phyloP scores from a whole-genome alignment of 2,797 vertebrate genomes.

The Muscicapa striata region DNA sequence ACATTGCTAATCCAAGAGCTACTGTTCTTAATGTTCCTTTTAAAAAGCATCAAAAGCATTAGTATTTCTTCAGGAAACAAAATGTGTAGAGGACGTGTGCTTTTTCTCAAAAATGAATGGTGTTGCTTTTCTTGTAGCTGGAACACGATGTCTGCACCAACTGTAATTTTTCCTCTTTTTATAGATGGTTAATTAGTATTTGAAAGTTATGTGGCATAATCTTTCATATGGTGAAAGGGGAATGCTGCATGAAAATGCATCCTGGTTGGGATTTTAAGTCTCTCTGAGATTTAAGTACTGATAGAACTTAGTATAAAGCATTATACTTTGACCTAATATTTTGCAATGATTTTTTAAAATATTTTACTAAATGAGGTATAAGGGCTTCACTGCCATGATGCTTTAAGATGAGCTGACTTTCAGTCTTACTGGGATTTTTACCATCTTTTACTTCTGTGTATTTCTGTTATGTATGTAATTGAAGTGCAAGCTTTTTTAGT shows the following conservation, averaged over 20 bases:
- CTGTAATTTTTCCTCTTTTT: not conserved
- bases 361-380: not conserved
- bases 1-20: not conserved
- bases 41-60: not conserved
- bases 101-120: not conserved
- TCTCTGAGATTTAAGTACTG: not conserved
- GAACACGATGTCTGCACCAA: not conserved
- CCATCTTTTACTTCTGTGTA: not conserved
- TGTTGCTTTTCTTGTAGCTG: not conserved
- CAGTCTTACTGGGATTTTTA: not conserved
- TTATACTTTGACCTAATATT: not conserved
- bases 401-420: not conserved
- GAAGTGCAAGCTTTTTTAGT: not conserved
- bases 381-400: not conserved
- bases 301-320: not conserved
- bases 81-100: not conserved
- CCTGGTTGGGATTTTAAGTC: not conserved
- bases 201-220: not conserved
- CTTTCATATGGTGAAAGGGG: not conserved
- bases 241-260: not conserved
- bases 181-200: not conserved
- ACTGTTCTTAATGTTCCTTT: not conserved
- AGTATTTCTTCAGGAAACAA: not conserved
- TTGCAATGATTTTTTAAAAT: not conserved
- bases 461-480: not conserved